A percentile compares a stretch with the other conserved stretches of the same genome.
phyloP scores from a whole-genome alignment of 2,797 vertebrate species.

The Helicolenus hilgendorfi region DNA sequence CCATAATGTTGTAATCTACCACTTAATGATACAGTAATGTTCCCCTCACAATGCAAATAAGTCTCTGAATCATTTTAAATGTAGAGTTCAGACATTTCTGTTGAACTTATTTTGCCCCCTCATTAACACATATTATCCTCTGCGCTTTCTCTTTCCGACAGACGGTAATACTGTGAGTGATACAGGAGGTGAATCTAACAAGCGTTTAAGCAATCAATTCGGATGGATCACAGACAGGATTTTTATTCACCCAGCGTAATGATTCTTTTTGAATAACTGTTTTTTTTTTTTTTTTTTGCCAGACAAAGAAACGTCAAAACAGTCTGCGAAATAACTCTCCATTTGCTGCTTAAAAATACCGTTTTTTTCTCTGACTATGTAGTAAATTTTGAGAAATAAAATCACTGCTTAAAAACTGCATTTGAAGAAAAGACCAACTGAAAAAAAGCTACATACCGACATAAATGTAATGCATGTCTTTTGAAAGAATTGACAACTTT shows the following conservation, averaged over 20 bases:
- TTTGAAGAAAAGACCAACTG: not conserved
- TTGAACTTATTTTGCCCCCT: not conserved
- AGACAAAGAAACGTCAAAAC: not conserved
- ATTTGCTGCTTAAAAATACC: not conserved
- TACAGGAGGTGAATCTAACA: not conserved
- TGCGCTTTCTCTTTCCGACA: not conserved
- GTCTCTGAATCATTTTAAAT: not conserved
- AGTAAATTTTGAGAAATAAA: not conserved
- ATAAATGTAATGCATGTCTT: not conserved
- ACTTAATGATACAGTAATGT: not conserved
- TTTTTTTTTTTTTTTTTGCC: not conserved
- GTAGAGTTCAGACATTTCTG: not conserved
- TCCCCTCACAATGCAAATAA: not conserved
- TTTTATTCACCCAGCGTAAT: not conserved
- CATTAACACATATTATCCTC: constrained; percentile 10
- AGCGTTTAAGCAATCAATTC: constrained; percentile 20
- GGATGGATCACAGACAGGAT: constrained; percentile 3
- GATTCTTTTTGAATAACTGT: not conserved
- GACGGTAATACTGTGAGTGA: not conserved
- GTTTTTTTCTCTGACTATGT: not conserved
- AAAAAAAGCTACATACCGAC: not conserved
- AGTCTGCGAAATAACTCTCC: not conserved
- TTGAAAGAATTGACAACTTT: not conserved
- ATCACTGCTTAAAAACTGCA: not conserved
- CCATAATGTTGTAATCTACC: not conserved